A percentile compares a stretch with the other conserved stretches of the same genome.
Evolutionary conservation across 92 coral and sea anemone genomes (phyloP).

Genomic region (Phenganax marumi): DNA sequence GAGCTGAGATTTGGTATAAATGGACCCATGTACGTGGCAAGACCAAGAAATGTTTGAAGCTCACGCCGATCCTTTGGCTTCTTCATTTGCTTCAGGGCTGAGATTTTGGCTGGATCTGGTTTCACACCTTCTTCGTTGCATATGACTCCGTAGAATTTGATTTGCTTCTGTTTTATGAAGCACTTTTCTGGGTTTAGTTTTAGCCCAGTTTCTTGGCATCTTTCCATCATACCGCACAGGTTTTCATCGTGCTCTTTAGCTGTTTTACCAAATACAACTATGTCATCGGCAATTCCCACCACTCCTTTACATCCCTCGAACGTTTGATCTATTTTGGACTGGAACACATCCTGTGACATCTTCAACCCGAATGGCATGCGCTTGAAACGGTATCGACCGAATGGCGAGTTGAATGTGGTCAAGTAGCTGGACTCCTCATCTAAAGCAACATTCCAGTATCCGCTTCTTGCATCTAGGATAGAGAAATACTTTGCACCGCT

Average conservation of each 20-base stretch:
- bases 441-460: conserved; percentile 44
- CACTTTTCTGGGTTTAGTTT: conserved; percentile 58
- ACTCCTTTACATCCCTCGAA: conserved; percentile 54
- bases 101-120: conserved; percentile 54
- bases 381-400: conserved; percentile 55
- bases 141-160: conserved; percentile 43
- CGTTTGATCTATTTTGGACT: conserved; percentile 56
- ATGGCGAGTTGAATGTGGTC: conserved; percentile 63
- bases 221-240: conserved; percentile 39
- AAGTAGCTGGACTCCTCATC: too few species aligned
- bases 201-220: conserved; percentile 55
- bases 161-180: conserved; percentile 44
- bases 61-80: conserved; percentile 12
- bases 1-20: conserved; percentile 53
- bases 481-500: conserved; percentile 49
- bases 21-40: conserved; percentile 37
- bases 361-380: conserved; percentile 58
- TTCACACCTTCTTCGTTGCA: conserved; percentile 41
- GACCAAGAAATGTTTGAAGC: conserved; percentile 34
- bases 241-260: conserved; percentile 31
- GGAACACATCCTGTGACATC: conserved; percentile 59
- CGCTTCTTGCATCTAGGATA: conserved; percentile 55
- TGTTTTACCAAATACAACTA: conserved; percentile 22
- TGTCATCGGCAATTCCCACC: conserved; percentile 53
- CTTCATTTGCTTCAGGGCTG: conserved; percentile 54